Evolutionary conservation across 1,140 invertebrate species (phyloP).

Genomic region (Trichonephila clavata): DNA sequence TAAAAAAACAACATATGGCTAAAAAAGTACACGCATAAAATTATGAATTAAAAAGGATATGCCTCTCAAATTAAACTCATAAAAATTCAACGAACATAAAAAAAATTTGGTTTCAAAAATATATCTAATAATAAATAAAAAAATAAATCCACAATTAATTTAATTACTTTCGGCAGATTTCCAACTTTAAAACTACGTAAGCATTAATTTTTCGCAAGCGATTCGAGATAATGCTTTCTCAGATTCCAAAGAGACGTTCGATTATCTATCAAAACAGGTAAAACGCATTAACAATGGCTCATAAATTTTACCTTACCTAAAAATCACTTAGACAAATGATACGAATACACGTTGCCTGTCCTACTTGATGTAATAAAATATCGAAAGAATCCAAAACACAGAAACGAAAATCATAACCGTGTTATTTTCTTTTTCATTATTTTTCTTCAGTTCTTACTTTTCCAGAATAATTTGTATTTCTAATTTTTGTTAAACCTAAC

Average conservation of each 20-base stretch:
- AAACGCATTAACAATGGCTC: background rate
- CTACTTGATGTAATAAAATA: slow-evolving; percentile 7
- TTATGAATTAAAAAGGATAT: background rate
- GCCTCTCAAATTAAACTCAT: background rate
- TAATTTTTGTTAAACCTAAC: no score
- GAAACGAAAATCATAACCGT: slow-evolving; percentile 6
- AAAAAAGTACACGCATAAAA: background rate
- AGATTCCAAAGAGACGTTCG: background rate
- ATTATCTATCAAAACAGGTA: background rate
- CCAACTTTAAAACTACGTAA: background rate
- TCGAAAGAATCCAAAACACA: background rate
- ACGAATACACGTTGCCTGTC: slow-evolving; percentile 59
- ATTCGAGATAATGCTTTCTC: background rate
- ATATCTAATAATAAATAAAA: background rate
- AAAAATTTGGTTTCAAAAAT: background rate
- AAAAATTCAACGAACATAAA: background rate
- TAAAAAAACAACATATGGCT: no score
- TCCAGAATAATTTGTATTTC: no score
- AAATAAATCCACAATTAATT: background rate
- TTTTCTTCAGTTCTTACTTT: no score
- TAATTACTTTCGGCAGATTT: background rate
- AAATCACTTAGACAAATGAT: slow-evolving; percentile 43
- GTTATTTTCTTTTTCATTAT: background rate
- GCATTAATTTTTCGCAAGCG: no score
- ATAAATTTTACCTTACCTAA: slow-evolving; percentile 21